These are phyloP conservation scores for Diarsia mendica DNA, from an alignment of 2,888 invertebrate genomes.

Conservation along the genomic window DNA sequence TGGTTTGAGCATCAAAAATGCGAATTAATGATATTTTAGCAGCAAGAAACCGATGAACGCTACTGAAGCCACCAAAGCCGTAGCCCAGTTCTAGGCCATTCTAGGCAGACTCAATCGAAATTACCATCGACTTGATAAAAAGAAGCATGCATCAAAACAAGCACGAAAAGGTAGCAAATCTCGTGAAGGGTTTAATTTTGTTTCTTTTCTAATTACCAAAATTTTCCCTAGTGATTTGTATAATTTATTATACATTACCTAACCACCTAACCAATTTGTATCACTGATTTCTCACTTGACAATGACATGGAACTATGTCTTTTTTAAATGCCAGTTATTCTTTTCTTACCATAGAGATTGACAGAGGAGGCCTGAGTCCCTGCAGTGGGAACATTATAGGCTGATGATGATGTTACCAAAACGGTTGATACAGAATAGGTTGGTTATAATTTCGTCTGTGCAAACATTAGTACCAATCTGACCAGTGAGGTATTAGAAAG, in stretches of 20 bases:
- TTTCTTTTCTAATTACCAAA: background rate
- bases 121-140: background rate
- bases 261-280: background rate
- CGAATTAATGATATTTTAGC: background rate
- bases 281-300: background rate
- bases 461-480: too few species aligned
- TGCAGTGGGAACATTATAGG: too few species aligned
- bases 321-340: background rate
- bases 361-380: too few species aligned
- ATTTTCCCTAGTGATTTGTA: background rate
- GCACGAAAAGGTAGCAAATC: background rate
- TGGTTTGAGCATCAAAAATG: background rate
- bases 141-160: background rate
- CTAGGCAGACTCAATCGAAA: background rate
- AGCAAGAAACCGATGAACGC: background rate
- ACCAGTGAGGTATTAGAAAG: too few species aligned
- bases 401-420: background rate
- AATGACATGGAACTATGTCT: background rate
- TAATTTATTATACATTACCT: background rate
- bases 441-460: background rate
- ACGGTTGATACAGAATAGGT: background rate
- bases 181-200: background rate
- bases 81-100: background rate
- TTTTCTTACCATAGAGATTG: background rate
- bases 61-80: background rate